Conservation (phyloP, 2,888 invertebrate species). For the Dynastes maya region DNA sequence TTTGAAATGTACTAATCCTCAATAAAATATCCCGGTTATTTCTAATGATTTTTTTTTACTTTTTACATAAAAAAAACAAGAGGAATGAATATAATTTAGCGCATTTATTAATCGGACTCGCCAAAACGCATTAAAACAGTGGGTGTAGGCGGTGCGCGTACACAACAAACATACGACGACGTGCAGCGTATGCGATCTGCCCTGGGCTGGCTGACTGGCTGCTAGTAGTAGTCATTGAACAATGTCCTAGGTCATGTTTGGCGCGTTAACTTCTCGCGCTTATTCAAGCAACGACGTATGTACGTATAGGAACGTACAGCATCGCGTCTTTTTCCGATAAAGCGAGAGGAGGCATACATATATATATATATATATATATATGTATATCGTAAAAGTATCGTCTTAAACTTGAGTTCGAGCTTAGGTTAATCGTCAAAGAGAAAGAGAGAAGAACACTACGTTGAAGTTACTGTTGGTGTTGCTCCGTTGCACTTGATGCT, state of each 20-base stretch:
- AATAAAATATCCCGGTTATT: neutral
- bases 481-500: no score
- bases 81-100: slow-evolving; percentile 22
- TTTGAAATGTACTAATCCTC: neutral
- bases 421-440: no score
- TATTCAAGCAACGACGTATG: slow-evolving; percentile 53
- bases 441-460: no score
- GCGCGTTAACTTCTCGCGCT: slow-evolving; percentile 44
- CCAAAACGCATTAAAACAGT: neutral
- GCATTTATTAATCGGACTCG: neutral
- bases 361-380: no score
- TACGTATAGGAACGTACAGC: slow-evolving; percentile 22
- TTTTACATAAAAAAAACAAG: neutral
- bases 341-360: no score
- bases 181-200: neutral
- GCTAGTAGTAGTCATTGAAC: slow-evolving; percentile 54
- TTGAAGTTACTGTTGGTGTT: no score
- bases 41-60: no score
- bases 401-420: no score
- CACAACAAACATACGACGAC: neutral
- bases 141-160: no score
- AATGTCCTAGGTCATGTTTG: slow-evolving; percentile 59
- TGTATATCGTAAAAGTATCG: no score
- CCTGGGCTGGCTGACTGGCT: slow-evolving; percentile 5
- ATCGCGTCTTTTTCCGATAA: slow-evolving; percentile 12